Percentiles rank a stretch among this genome's conserved stretches.
Evolutionary conservation across 2,797 vertebrate species (phyloP).

Genomic region (Gouania willdenowi): DNA sequence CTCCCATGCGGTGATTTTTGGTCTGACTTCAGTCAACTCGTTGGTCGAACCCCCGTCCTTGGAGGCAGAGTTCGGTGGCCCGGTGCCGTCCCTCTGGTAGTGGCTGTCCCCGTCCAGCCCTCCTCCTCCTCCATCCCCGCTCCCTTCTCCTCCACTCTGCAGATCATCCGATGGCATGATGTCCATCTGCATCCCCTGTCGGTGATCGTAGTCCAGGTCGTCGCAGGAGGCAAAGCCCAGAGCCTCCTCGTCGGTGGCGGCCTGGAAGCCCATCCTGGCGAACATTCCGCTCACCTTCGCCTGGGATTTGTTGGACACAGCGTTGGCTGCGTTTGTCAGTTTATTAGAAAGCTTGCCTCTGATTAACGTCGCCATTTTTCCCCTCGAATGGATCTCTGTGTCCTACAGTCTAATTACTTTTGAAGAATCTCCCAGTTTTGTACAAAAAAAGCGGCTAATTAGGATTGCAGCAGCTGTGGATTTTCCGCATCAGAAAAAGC

Average conservation of each 20-base stretch:
- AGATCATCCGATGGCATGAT: conserved; percentile 85
- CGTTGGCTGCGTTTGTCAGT: conserved; percentile 90
- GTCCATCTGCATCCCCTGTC: conserved; percentile 98
- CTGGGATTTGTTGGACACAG: conserved; percentile 95
- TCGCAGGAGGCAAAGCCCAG: conserved; percentile 94
- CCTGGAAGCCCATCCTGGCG: conserved; percentile 97
- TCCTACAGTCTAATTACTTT: conserved; percentile 35
- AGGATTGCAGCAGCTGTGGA: conserved; percentile 38
- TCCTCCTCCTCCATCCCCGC: conserved; percentile 70
- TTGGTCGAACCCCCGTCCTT: conserved; percentile 82
- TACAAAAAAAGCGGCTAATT: conserved; percentile 38
- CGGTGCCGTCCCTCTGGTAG: conserved; percentile 93
- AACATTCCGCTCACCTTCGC: conserved; percentile 98
- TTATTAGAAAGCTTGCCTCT: conserved; percentile 96
- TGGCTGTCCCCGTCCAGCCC: conserved; percentile 89
- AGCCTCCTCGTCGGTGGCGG: conserved; percentile 93
- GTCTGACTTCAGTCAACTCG: conserved; percentile 83
- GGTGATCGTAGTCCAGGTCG: conserved; percentile 94
- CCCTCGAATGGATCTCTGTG: conserved; percentile 11
- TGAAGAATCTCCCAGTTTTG: too few relatives aligned
- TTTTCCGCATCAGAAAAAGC: conserved; percentile 59
- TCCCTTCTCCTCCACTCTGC: too few relatives aligned
- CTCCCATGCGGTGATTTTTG: conserved; percentile 97
- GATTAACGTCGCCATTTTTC: conserved; percentile 91
- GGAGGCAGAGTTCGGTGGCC: conserved; percentile 81